Conservation (phyloP, 2,797 vertebrate species). For the Periparus ater region DNA sequence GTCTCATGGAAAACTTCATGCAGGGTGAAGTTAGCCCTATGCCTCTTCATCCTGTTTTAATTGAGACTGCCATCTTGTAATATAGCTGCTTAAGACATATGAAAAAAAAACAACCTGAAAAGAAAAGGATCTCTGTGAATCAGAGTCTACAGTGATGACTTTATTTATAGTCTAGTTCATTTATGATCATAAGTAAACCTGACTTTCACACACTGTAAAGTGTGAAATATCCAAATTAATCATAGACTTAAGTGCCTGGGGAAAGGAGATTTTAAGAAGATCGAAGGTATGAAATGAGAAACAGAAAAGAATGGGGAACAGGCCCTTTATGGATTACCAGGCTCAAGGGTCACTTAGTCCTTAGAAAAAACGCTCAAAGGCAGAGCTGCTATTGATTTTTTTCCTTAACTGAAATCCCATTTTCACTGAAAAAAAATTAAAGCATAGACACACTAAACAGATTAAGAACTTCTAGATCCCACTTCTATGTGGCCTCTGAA, state of each 20-base stretch:
- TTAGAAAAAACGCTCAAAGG: constrained; percentile 9
- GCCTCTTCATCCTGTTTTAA: background rate
- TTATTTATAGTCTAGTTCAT: constrained; percentile 38
- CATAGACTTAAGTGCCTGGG: background rate
- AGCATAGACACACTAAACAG: background rate
- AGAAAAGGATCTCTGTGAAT: background rate
- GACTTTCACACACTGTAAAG: constrained; percentile 20
- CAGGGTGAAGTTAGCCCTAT: background rate
- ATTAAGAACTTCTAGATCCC: background rate
- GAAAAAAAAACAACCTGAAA: background rate
- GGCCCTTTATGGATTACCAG: background rate
- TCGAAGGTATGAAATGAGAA: constrained; percentile 17
- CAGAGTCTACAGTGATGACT: background rate
- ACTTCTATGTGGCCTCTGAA: background rate
- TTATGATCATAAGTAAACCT: constrained; percentile 19
- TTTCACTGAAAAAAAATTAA: constrained; percentile 29
- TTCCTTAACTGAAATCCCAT: background rate
- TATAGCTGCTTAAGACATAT: background rate
- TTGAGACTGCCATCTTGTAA: background rate
- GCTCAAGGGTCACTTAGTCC: background rate
- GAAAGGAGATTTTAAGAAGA: constrained; percentile 23
- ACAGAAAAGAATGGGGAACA: background rate
- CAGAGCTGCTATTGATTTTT: constrained; percentile 24
- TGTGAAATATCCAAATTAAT: constrained; percentile 56
- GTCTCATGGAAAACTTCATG: background rate